phyloP scores from a whole-genome alignment of 2,113 vertebrate genomes.

The Calonectris borealis region DNA sequence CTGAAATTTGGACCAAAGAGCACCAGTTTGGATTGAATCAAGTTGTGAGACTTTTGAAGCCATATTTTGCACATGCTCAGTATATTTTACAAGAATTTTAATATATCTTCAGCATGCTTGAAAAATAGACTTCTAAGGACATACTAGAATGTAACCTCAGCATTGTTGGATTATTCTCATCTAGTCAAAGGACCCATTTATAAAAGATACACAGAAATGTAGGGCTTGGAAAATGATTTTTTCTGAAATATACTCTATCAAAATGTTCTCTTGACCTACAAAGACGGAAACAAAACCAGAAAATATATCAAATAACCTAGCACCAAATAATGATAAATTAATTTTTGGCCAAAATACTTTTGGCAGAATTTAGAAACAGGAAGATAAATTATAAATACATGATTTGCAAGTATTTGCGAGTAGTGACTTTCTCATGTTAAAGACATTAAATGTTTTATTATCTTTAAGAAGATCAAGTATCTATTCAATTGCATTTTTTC shows the following conservation, averaged over 20 bases:
- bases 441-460: not conserved
- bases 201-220: not conserved
- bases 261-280: not conserved
- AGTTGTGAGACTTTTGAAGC: not conserved
- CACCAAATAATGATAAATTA: not conserved
- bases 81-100: not conserved
- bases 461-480: not conserved
- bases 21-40: not conserved
- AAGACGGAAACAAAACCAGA: not conserved
- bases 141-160: not conserved
- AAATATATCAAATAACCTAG: not conserved
- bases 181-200: not conserved
- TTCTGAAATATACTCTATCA: not conserved
- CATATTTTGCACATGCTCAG: not conserved
- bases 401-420: not conserved
- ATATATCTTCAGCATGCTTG: not conserved
- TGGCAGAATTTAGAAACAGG: not conserved
- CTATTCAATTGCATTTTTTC: not conserved
- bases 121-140: not conserved
- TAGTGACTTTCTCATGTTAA: not conserved
- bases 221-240: not conserved
- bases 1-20: not conserved
- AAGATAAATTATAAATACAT: not conserved
- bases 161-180: not conserved
- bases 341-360: not conserved